These are phyloP conservation scores for Pseudomugil tenellus DNA, from an alignment of 2,797 vertebrate species.

Conservation along the genomic window DNA sequence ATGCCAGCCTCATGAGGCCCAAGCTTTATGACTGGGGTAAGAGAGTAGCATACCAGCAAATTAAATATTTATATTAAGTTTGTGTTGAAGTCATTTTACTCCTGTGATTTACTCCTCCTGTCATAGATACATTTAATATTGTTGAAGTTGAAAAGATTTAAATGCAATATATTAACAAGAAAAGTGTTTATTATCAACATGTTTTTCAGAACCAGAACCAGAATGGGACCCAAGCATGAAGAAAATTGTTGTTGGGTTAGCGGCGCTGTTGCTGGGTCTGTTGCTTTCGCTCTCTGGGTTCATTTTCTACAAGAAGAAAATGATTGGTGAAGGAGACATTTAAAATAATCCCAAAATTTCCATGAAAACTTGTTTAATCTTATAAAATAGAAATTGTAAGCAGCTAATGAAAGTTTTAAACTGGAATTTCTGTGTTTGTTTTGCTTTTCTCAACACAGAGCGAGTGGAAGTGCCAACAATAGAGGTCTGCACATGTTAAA, in stretches of 20 bases:
- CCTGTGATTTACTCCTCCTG: no score
- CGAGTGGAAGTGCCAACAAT: conserved; percentile 6
- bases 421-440: neutral
- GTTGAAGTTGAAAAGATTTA: neutral
- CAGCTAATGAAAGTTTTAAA: neutral
- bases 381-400: neutral
- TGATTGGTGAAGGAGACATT: conserved; percentile 43
- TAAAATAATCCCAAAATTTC: neutral
- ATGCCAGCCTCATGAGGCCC: conserved; percentile 51
- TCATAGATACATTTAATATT: no score
- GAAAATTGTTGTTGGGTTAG: conserved; percentile 54
- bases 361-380: neutral
- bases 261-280: conserved; percentile 63
- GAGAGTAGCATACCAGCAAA: no score
- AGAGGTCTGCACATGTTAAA: neutral
- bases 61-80: no score
- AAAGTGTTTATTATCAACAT: no score
- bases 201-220: conserved; percentile 57
- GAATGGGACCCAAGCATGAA: conserved; percentile 23
- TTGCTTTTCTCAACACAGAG: neutral
- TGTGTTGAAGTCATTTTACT: no score
- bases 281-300: conserved; percentile 45
- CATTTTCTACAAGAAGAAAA: conserved; percentile 57
- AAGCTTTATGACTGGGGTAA: conserved; percentile 74
- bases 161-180: neutral